phyloP scores from a whole-genome alignment of 2,888 invertebrate species.

The Eurytoma adleriae region DNA sequence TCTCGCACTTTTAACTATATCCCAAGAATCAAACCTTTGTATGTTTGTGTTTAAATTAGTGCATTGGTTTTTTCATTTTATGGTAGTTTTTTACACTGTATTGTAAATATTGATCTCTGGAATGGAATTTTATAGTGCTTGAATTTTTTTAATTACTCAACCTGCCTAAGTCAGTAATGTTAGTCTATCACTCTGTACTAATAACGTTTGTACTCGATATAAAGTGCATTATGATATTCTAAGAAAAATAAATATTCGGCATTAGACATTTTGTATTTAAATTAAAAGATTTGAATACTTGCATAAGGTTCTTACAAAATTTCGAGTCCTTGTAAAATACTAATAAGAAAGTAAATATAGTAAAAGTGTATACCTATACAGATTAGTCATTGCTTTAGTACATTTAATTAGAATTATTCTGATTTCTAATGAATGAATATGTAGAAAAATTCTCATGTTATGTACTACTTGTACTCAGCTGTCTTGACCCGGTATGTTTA shows the following conservation, averaged over 20 bases:
- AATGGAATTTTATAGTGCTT: constrained; percentile 35
- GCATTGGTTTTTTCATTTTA: constrained; percentile 53
- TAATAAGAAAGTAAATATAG: too few relatives aligned
- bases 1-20: too few relatives aligned
- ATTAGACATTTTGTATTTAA: neutral
- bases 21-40: constrained; percentile 27
- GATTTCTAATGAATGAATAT: too few relatives aligned
- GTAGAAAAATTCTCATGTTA: neutral
- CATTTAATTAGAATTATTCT: too few relatives aligned
- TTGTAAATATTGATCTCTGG: constrained; percentile 46
- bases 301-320: neutral
- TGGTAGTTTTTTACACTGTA: constrained; percentile 47
- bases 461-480: constrained; percentile 29
- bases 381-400: too few relatives aligned
- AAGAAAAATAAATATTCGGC: neutral
- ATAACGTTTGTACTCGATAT: neutral
- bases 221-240: constrained; percentile 18
- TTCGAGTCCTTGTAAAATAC: too few relatives aligned
- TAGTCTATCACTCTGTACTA: neutral
- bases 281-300: constrained; percentile 1
- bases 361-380: too few relatives aligned
- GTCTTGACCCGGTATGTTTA: constrained; percentile 27
- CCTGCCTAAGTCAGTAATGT: constrained; percentile 11
- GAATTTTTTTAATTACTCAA: constrained; percentile 12
- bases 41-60: constrained; percentile 20